A percentile compares a stretch with the other conserved stretches of the same genome.
Conservation (phyloP, 2,888 invertebrate genomes). For the Eledone cirrhosa region DNA sequence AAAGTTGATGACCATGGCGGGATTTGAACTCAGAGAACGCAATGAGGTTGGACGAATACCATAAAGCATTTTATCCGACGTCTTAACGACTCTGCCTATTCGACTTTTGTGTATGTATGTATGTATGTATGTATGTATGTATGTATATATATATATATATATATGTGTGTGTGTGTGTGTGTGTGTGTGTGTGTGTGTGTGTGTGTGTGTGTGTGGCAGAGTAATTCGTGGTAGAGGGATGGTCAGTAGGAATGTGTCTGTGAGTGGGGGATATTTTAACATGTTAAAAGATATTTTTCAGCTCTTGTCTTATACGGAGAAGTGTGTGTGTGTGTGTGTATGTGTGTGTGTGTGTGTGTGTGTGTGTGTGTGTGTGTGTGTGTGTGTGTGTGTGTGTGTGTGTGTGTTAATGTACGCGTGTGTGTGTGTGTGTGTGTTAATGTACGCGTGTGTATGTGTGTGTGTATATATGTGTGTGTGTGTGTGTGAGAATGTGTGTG, state of each 20-base stretch:
- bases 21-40: too few relatives aligned
- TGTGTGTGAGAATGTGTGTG: too few relatives aligned
- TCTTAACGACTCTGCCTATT: too few relatives aligned
- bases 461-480: too few relatives aligned
- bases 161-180: not conserved
- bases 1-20: too few relatives aligned
- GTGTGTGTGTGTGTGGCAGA: not conserved
- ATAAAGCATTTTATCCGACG: too few relatives aligned
- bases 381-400: slow-evolving; percentile 1
- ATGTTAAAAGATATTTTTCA: not conserved
- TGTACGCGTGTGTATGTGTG: too few relatives aligned
- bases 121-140: not conserved
- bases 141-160: not conserved
- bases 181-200: not conserved
- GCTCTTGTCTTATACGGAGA: not conserved
- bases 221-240: too few relatives aligned
- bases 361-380: not conserved
- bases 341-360: not conserved
- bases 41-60: too few relatives aligned
- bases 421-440: not conserved
- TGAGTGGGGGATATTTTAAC: too few relatives aligned
- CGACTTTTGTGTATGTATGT: not conserved
- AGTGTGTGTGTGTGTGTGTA: not conserved
- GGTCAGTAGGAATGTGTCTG: too few relatives aligned
- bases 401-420: not conserved